These are phyloP conservation scores for Stegophylla sp. DNA, from an alignment of 2,888 invertebrate genomes.

Conservation along the genomic window DNA sequence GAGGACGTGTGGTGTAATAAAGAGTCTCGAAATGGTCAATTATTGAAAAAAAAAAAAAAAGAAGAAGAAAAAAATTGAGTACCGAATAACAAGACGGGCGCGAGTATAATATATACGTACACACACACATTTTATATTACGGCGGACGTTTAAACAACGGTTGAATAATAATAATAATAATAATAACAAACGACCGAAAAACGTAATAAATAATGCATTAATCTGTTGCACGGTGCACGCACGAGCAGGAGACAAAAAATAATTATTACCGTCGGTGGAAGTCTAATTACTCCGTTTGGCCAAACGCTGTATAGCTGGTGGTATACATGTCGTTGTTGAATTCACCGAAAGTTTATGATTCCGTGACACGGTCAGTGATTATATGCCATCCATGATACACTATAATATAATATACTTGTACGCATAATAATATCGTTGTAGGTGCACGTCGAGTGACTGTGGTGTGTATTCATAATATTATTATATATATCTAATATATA, in stretches of 20 bases:
- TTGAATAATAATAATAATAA: conserved; percentile 6
- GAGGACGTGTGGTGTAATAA: conserved; percentile 48
- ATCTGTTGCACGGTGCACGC: neutral
- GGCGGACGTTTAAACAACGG: neutral
- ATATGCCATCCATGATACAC: neutral
- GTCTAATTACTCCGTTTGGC: conserved; percentile 50
- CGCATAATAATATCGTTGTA: no score
- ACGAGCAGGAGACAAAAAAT: conserved; percentile 28
- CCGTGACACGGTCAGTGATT: conserved; percentile 55
- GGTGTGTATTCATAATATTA: neutral
- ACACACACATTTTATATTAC: no score
- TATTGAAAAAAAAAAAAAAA: conserved; percentile 38
- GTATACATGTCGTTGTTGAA: neutral
- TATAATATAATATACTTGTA: no score
- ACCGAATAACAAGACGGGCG: no score
- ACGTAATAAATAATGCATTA: conserved; percentile 53
- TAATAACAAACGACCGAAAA: conserved; percentile 41
- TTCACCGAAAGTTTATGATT: conserved; percentile 52
- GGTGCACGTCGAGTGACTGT: neutral
- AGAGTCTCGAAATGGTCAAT: conserved; percentile 55
- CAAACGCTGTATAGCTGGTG: neutral
- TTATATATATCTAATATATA: neutral
- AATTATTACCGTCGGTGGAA: conserved; percentile 16
- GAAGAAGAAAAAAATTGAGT: neutral
- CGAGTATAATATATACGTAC: neutral